A percentile compares a stretch with the other conserved stretches of the same genome.
These are phyloP conservation scores for Helobdella robusta DNA, from an alignment of 2,888 invertebrate species.

Conservation along the genomic window DNA sequence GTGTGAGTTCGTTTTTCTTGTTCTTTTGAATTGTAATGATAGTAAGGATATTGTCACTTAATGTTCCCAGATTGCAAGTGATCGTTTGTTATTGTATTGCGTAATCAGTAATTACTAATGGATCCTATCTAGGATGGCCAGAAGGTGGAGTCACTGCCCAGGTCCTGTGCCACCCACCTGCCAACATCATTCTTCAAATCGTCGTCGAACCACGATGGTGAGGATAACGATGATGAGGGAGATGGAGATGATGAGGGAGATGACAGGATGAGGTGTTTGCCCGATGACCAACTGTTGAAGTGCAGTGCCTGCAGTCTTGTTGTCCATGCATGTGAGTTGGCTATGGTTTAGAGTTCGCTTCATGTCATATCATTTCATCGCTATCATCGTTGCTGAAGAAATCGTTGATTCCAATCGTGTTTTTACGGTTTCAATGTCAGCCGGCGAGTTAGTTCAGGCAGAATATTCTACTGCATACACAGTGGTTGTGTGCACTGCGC, in stretches of 20 bases:
- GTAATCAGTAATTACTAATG: not conserved
- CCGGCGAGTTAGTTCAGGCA: too few relatives aligned
- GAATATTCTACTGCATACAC: too few relatives aligned
- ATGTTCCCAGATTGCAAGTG: not conserved
- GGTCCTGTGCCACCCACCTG: not conserved
- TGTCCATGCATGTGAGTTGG: slow-evolving; percentile 16
- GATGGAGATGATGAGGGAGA: not conserved
- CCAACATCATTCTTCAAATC: not conserved
- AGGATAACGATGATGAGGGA: not conserved
- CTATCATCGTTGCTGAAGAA: too few relatives aligned
- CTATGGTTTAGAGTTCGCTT: not conserved
- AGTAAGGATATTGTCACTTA: not conserved
- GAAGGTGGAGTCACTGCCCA: not conserved
- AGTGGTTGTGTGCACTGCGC: too few relatives aligned
- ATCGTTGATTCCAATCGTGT: too few relatives aligned
- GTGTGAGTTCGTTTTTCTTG: too few relatives aligned
- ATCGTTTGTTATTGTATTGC: not conserved
- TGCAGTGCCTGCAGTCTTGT: slow-evolving; percentile 13
- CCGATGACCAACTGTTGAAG: slow-evolving; percentile 11
- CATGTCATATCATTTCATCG: not conserved
- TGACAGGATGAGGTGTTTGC: not conserved
- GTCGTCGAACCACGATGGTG: not conserved
- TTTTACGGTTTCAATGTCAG: too few relatives aligned
- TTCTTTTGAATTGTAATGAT: too few relatives aligned
- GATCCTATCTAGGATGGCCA: not conserved